A percentile compares a stretch with the other conserved stretches of the same genome.
Conservation (phyloP, 2,888 invertebrate species). For the Panopea generosa region DNA sequence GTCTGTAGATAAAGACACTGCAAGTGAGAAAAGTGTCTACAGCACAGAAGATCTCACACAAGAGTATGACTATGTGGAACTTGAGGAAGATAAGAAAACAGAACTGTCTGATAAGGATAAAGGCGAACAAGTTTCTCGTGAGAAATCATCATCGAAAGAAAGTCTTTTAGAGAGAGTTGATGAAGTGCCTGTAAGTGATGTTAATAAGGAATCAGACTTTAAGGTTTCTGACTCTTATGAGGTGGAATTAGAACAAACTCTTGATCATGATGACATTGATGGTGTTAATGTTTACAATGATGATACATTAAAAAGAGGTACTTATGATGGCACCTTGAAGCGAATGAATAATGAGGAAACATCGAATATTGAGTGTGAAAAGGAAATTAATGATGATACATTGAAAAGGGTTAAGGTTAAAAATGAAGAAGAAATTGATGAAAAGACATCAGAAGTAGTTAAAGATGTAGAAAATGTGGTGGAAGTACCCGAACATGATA, state of each 20-base stretch:
- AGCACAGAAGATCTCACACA: constrained; percentile 89
- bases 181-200: constrained; percentile 24
- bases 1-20: constrained; percentile 29
- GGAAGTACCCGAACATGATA: constrained; percentile 58
- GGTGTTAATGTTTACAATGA: constrained; percentile 56
- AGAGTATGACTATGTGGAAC: constrained; percentile 95
- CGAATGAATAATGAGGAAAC: constrained; percentile 19
- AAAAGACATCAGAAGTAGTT: neutral
- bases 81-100: constrained; percentile 87
- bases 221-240: constrained; percentile 37
- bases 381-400: constrained; percentile 33
- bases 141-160: neutral
- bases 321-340: too few species aligned
- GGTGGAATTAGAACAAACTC: constrained; percentile 50
- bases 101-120: neutral
- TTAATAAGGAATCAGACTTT: constrained; percentile 26
- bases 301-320: constrained; percentile 49
- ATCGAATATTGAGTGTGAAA: constrained; percentile 25
- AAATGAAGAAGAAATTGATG: constrained; percentile 12
- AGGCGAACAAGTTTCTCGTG: neutral
- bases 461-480: constrained; percentile 18
- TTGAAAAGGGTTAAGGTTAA: constrained; percentile 27
- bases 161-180: neutral
- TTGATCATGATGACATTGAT: constrained; percentile 52
- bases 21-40: constrained; percentile 29